Base-by-base conservation (phyloP, 1,140 invertebrate genomes). In the Trichoplusia ni region DNA sequence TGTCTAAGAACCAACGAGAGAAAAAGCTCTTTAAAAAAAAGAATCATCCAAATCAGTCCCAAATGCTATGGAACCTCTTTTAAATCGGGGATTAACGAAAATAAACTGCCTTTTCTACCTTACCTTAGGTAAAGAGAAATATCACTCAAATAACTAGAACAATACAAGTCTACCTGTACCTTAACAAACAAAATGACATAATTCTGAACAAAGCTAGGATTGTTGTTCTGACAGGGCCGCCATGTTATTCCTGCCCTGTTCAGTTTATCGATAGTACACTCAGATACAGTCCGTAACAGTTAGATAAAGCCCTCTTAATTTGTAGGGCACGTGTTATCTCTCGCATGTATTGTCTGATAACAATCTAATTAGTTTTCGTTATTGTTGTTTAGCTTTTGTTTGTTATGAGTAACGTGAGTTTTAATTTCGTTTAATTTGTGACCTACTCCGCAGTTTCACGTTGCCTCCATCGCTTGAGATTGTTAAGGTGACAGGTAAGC, bases 251-350 rank as follows among this genome's bases (percentile, higher is more conserved):
- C n/a, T n/a, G n/a, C n/a, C n/a, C 18, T 58, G 27, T 44, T 44
- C 27, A 58, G 37, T 58, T 58, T 54, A 40, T 37, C 51, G 51
- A 58, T 58, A 11, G 38, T 21, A 19, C 27, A 21, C 38, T 1
- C 14, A 44, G 54, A 58, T 58, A 58, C 37, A 38, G 62, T 71
- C 61, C 47, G 69, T 60, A 61, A 58, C 61, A 75, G 25, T 47
- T 67, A 71, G 73, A 75, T 72, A 69, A 56, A n/a, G 13, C 25
- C 19, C 49, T 60, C 70, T 63, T 23, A 67, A 62, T 69, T 56
- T 58, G 54, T 58, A 44, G 37, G 38, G 38, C 54, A 27, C 11
- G 27, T 31, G 13, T 31, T 58, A 58, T 44, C 53, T 56, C 23
- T 44, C 23, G 27, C 11, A 44, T 25, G 54, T 29, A 16, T 58